Conservation (phyloP, 2,113 vertebrate species). For the Elanoides forficatus region DNA sequence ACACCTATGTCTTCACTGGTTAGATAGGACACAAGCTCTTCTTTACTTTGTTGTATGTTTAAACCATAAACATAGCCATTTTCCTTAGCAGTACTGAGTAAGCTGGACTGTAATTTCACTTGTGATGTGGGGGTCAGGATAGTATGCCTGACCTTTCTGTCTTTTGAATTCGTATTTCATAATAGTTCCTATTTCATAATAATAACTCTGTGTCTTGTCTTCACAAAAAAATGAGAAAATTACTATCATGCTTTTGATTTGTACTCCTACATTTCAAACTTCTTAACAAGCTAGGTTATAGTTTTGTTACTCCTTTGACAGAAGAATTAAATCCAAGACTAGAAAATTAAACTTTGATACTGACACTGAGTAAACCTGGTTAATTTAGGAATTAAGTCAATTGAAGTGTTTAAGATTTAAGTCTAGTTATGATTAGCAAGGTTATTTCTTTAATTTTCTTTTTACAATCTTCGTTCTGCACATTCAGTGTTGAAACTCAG, state of each 20-base stretch:
- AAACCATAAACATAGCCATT: neutral
- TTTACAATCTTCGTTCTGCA: neutral
- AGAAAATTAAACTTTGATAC: neutral
- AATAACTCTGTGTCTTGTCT: neutral
- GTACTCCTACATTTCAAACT: neutral
- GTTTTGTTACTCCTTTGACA: neutral
- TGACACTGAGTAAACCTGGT: neutral
- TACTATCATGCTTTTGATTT: neutral
- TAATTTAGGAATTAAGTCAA: neutral
- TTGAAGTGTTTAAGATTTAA: neutral
- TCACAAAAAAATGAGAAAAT: neutral
- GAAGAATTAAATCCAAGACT: neutral
- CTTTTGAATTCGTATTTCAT: neutral
- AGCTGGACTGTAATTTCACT: neutral
- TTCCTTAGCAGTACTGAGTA: neutral
- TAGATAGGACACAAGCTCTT: neutral
- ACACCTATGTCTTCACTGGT: neutral
- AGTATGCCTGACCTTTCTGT: neutral
- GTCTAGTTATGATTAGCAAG: neutral
- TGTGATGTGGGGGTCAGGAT: neutral
- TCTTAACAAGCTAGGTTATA: neutral
- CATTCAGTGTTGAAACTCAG: neutral
- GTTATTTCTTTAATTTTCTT: neutral
- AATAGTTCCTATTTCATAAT: neutral
- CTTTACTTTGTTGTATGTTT: neutral